Conservation (phyloP, 2,888 invertebrate species). For the Luperina nickerlii region DNA sequence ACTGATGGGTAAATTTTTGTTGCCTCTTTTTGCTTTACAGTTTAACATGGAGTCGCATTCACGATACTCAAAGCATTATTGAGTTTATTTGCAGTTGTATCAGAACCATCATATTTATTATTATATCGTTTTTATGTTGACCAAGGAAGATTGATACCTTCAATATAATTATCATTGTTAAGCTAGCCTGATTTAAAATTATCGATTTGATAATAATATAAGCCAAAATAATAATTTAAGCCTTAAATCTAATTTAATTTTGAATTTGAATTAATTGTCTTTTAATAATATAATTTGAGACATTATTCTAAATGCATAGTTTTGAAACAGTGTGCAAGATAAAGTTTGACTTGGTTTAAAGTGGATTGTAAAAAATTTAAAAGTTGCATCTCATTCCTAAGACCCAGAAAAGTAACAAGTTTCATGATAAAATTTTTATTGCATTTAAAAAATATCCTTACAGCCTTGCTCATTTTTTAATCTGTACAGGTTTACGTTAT, state of each 20-base stretch:
- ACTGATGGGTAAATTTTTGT: neutral
- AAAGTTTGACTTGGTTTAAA: neutral
- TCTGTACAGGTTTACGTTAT: neutral
- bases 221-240: neutral
- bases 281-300: neutral
- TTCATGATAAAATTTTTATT: slow-evolving; percentile 19
- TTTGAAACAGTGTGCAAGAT: neutral
- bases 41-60: neutral
- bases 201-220: slow-evolving; percentile 4
- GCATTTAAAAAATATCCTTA: slow-evolving; percentile 6
- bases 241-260: neutral
- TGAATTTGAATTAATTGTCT: neutral
- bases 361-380: slow-evolving; percentile 18
- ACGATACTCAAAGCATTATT: neutral
- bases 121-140: neutral
- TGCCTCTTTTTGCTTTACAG: too few species aligned
- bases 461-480: neutral
- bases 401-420: slow-evolving; percentile 15
- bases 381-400: neutral
- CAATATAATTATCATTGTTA: neutral
- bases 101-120: neutral
- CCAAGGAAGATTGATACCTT: neutral
- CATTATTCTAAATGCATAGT: neutral
- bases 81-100: neutral
- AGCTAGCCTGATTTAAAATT: neutral